Evolutionary conservation across 2,113 vertebrate genomes (phyloP).

Genomic region (Varanus komodoensis): DNA sequence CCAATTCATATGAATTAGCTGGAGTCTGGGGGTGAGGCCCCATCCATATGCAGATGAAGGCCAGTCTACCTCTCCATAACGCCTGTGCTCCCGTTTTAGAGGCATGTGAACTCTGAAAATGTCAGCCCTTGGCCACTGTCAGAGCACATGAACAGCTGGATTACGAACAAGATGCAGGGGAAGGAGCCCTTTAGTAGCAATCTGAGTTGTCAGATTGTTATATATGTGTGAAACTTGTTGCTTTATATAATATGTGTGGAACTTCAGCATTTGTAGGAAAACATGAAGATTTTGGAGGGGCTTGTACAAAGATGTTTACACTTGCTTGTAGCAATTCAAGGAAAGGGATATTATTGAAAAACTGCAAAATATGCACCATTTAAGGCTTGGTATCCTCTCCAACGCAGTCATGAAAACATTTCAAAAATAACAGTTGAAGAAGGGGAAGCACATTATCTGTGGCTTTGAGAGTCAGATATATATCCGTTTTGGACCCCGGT

Average conservation of each 20-base stretch:
- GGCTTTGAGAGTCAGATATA: slow-evolving; percentile 1
- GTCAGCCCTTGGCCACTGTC: background rate
- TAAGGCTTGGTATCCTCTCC: slow-evolving; percentile 6
- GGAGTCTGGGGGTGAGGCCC: too few relatives aligned
- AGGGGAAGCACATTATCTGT: slow-evolving; percentile 8
- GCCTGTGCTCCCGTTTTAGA: too few relatives aligned
- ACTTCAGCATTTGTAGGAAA: background rate
- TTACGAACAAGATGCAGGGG: background rate
- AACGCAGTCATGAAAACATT: slow-evolving; percentile 14
- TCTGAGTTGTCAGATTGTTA: background rate
- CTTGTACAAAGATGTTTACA: background rate
- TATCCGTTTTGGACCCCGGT: slow-evolving; percentile 13
- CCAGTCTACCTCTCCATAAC: too few relatives aligned
- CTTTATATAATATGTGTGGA: background rate
- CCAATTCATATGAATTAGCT: too few relatives aligned
- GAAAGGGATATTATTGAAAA: background rate
- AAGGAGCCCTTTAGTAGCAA: background rate
- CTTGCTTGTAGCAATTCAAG: background rate
- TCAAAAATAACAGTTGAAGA: slow-evolving; percentile 21
- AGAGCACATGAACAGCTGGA: background rate
- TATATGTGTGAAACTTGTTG: too few relatives aligned
- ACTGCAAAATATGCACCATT: background rate
- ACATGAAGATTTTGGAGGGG: background rate
- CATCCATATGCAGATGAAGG: too few relatives aligned
- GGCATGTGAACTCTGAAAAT: background rate